A percentile compares a stretch with the other conserved stretches of the same genome.
Conservation (phyloP, 2,888 invertebrate genomes). For the Globia sparganii region DNA sequence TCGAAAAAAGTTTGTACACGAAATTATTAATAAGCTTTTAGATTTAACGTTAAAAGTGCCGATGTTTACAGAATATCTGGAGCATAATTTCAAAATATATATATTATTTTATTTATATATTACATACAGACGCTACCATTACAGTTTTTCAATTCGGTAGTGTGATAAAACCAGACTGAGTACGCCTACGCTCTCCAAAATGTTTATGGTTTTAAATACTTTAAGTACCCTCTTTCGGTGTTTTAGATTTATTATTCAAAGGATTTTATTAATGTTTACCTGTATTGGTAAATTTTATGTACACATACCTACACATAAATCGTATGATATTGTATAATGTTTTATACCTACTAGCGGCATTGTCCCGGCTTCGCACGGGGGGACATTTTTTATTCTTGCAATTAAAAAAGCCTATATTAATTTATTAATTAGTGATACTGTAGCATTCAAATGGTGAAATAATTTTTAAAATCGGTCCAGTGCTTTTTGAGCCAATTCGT, state of each 20-base stretch:
- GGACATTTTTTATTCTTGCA: no score
- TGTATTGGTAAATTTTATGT: background rate
- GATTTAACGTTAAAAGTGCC: constrained; percentile 18
- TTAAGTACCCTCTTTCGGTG: background rate
- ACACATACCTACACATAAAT: background rate
- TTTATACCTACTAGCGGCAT: no score
- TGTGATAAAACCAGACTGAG: no score
- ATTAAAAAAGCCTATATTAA: no score
- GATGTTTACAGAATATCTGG: constrained; percentile 14
- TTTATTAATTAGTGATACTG: no score
- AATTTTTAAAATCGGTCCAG: no score
- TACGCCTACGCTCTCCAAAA: constrained; percentile 4
- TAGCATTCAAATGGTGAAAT: no score
- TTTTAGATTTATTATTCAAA: constrained; percentile 18
- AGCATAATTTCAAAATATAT: constrained; percentile 5
- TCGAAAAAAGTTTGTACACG: constrained; percentile 22
- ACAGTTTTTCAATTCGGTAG: no score
- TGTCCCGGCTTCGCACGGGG: no score
- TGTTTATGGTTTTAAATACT: constrained; percentile 7
- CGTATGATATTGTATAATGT: background rate
- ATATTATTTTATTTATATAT: no score
- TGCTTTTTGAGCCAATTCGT: no score
- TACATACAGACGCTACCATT: no score
- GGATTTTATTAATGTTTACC: background rate
- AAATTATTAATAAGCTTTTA: constrained; percentile 30